Evolutionary conservation across 2,888 invertebrate species (phyloP).

Genomic region (Panorpa germanica): DNA sequence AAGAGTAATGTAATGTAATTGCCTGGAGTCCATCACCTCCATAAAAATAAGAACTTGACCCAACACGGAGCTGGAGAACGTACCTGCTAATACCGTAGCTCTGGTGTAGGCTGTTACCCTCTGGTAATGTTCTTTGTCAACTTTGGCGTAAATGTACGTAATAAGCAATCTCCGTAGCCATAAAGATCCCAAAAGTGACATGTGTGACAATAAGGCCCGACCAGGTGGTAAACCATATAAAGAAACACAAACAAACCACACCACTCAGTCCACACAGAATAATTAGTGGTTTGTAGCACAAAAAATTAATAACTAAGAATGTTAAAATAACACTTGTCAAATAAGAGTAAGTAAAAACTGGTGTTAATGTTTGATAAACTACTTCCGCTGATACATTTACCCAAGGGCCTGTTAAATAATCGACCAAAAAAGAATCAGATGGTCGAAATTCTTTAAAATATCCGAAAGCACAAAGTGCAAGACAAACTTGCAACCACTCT

Average conservation of each 20-base stretch:
- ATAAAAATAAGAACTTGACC: conserved; percentile 46
- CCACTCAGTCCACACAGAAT: too few species aligned
- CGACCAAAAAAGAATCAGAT: too few species aligned
- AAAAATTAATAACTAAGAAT: conserved; percentile 57
- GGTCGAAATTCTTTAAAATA: too few species aligned
- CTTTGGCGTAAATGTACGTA: conserved; percentile 87
- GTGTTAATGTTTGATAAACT: conserved; percentile 56
- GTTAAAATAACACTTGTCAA: conserved; percentile 46
- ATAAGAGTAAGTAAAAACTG: conserved; percentile 61
- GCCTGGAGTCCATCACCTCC: conserved; percentile 35
- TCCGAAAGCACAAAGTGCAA: too few species aligned
- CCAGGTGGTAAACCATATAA: too few species aligned
- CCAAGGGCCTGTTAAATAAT: too few species aligned
- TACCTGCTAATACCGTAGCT: conserved; percentile 49
- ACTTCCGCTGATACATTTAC: conserved; percentile 38
- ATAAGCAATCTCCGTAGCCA: conserved; percentile 72
- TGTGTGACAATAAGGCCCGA: too few species aligned
- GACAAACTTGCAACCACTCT: too few species aligned
- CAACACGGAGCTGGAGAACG: conserved; percentile 39
- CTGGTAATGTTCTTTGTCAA: conserved; percentile 46
- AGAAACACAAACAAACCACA: too few species aligned
- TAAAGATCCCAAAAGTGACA: conserved; percentile 56
- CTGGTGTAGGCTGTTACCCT: conserved; percentile 55
- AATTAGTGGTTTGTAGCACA: conserved; percentile 65
- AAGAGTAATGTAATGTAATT: conserved; percentile 49